Evolutionary conservation across 64 coral and sea anemone species (phyloP), one percentile per base, ranked within the genome.

Genomic region (Platygyra sinensis): DNA sequence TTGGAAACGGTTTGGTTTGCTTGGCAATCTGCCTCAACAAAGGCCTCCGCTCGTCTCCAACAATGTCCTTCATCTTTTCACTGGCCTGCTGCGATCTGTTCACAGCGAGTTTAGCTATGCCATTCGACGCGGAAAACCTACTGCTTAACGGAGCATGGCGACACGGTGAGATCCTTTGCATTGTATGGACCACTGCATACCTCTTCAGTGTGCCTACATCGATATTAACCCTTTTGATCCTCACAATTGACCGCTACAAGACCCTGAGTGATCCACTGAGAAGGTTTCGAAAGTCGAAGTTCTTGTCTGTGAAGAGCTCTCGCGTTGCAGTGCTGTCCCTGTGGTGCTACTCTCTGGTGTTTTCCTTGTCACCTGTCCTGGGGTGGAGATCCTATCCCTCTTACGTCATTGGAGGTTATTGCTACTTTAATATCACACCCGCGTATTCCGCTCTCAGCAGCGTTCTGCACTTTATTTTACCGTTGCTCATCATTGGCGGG

Each of bases 51-150:
- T 91, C 52, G 17, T 93, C 92, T 8, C 89, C 91, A 1, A 86
- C 97, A 12, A 99, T 93, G 72, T 91, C 76, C 14, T 99, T 93
- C 57, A 90, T 99, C 22, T 88, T 99, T 20, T 95, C 91, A 32
- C 85, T 99, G 25, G 97, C 97, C 16, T 75, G 90, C 15, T 96
- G 94, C n/a, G 97, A 99, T 52, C 59, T 99, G 2, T 33, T 99
- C 20, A 94, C 94, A 0, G 84, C 97, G 13, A 36, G 84, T 20
- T 78, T 96, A 20, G 91, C 94, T 4, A 99, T 99, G 97, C 91
- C 97, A 9, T 91, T 95, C 13, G 97, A 99, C 39, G 82, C 88
- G 0, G 87, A 99, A 49, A 49, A 39, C 27, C 86, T 91, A 25
- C 73, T 95, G 11, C 72, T 20, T 0, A 33, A 80, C 2, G 32